These are phyloP conservation scores for Euthynnus affinis DNA, from an alignment of 2,797 vertebrate species.

Conservation along the genomic window DNA sequence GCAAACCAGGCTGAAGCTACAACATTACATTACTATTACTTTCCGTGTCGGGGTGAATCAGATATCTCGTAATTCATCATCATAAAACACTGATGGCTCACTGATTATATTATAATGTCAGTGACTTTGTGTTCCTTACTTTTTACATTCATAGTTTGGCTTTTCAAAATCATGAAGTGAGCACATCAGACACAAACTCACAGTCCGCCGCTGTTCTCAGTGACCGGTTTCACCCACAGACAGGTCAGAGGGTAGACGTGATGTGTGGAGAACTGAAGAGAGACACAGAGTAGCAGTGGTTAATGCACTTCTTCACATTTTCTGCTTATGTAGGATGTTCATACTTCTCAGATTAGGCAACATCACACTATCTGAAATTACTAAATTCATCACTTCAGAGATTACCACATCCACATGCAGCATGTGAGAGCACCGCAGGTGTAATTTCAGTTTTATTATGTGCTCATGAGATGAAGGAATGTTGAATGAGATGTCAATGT, in stretches of 20 bases:
- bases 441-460: slow-evolving; percentile 9
- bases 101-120: background rate
- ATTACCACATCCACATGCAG: background rate
- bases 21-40: background rate
- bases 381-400: background rate
- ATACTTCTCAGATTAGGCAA: slow-evolving; percentile 7
- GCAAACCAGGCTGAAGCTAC: background rate
- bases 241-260: slow-evolving; percentile 93
- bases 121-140: background rate
- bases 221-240: slow-evolving; percentile 94
- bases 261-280: slow-evolving; percentile 92
- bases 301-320: background rate
- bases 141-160: background rate
- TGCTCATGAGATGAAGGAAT: background rate
- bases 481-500: background rate
- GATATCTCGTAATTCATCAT: slow-evolving; percentile 1
- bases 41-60: background rate
- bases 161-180: background rate
- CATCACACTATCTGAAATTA: background rate
- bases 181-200: slow-evolving; percentile 83
- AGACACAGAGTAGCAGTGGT: slow-evolving; percentile 20
- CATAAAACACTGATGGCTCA: background rate
- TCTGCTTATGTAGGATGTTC: no score
- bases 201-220: slow-evolving; percentile 89
- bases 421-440: background rate